These are phyloP conservation scores for Malurus leucopterus DNA, from an alignment of 2,797 vertebrate species.

Conservation along the genomic window DNA sequence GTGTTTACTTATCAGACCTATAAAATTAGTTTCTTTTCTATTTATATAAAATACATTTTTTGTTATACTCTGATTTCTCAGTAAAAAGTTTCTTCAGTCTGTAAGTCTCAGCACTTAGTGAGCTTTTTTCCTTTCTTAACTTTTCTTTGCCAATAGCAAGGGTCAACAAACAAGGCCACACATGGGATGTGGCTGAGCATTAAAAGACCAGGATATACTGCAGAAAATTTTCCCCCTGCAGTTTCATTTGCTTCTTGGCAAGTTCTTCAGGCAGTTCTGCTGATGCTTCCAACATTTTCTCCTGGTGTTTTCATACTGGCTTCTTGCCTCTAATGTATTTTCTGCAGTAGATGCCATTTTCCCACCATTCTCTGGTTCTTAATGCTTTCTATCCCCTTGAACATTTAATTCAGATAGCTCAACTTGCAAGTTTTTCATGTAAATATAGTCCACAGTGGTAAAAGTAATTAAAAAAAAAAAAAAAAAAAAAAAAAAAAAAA, in stretches of 20 bases:
- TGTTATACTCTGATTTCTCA: neutral
- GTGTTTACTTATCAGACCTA: neutral
- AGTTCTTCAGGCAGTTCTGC: neutral
- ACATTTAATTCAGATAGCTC: neutral
- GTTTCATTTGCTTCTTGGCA: constrained; percentile 23
- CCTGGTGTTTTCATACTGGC: neutral
- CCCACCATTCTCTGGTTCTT: neutral
- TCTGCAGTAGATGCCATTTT: neutral
- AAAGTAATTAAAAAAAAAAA: neutral
- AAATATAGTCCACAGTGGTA: neutral
- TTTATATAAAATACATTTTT: neutral
- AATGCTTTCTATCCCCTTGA: neutral
- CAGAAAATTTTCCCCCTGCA: neutral
- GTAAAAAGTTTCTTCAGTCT: neutral
- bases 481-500: neutral
- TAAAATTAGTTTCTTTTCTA: neutral
- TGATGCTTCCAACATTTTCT: neutral
- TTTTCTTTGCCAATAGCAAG: neutral
- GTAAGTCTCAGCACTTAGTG: neutral
- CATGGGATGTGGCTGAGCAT: neutral
- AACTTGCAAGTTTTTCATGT: neutral
- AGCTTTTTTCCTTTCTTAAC: neutral
- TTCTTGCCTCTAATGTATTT: neutral
- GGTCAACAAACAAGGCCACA: neutral
- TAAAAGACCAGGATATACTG: neutral